Conservation (phyloP, 2,888 invertebrate species). For the Chymomyza amoena region DNA sequence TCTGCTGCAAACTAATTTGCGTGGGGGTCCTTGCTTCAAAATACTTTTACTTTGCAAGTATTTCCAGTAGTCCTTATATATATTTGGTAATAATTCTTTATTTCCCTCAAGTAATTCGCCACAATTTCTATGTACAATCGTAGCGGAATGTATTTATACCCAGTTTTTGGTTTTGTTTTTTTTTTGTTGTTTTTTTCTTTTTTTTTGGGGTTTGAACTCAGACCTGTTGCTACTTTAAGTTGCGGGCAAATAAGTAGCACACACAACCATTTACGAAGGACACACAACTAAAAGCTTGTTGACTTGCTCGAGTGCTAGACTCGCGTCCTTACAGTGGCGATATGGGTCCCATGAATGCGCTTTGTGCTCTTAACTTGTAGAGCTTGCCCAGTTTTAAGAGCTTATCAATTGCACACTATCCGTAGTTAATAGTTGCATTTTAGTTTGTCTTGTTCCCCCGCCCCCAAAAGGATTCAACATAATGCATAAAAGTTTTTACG, state of each 20-base stretch:
- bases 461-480: background rate
- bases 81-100: background rate
- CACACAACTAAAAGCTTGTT: constrained; percentile 62
- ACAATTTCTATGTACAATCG: background rate
- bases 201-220: background rate
- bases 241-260: constrained; percentile 42
- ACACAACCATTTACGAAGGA: constrained; percentile 47
- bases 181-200: no score
- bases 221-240: constrained; percentile 60
- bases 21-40: background rate
- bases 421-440: background rate
- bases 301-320: constrained; percentile 66
- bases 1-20: background rate
- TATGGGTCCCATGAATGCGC: background rate
- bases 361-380: background rate
- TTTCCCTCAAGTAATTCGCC: background rate
- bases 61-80: background rate
- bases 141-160: background rate
- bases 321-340: constrained; percentile 41
- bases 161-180: constrained; percentile 1
- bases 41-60: background rate
- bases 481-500: background rate
- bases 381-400: constrained; percentile 42
- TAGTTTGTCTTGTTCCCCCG: background rate
- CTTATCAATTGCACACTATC: constrained; percentile 37